phyloP scores from a whole-genome alignment of 2,113 vertebrate species.

The Sciurus niger region DNA sequence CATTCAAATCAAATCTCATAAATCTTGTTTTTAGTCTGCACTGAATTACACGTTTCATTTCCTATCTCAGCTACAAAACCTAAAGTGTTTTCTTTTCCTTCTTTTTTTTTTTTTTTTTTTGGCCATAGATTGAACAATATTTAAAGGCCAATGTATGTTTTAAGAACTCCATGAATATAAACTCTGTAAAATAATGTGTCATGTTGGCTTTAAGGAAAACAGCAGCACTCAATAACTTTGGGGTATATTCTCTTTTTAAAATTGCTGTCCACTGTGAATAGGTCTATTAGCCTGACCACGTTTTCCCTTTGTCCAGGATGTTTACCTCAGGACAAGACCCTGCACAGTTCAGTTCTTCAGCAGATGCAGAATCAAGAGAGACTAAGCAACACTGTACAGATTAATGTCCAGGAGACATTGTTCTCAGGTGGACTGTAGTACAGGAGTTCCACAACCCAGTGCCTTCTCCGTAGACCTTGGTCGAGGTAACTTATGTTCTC shows the following conservation, averaged over 20 bases:
- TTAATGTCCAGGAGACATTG: not conserved
- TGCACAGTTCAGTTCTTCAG: not conserved
- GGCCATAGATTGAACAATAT: not conserved
- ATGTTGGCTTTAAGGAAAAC: not conserved
- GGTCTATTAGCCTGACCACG: not conserved
- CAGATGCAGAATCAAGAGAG: not conserved
- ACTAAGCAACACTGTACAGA: not conserved
- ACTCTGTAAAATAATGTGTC: not conserved
- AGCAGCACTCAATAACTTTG: not conserved
- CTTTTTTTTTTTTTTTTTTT: not conserved
- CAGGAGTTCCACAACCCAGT: not conserved
- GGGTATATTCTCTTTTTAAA: not conserved
- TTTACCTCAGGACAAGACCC: not conserved
- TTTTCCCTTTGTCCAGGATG: not conserved
- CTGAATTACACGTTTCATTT: not conserved
- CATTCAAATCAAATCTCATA: not conserved
- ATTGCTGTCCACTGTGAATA: not conserved
- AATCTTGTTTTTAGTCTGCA: not conserved
- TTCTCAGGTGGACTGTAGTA: not conserved
- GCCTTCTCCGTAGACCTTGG: not conserved
- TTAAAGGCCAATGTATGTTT: conserved; percentile 3
- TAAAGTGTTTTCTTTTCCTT: not conserved
- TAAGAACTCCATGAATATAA: not conserved
- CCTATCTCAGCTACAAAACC: not conserved
- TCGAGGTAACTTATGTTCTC: no score